Evolutionary conservation across 2,888 invertebrate species (phyloP).

Genomic region (Enchytraeus crypticus): DNA sequence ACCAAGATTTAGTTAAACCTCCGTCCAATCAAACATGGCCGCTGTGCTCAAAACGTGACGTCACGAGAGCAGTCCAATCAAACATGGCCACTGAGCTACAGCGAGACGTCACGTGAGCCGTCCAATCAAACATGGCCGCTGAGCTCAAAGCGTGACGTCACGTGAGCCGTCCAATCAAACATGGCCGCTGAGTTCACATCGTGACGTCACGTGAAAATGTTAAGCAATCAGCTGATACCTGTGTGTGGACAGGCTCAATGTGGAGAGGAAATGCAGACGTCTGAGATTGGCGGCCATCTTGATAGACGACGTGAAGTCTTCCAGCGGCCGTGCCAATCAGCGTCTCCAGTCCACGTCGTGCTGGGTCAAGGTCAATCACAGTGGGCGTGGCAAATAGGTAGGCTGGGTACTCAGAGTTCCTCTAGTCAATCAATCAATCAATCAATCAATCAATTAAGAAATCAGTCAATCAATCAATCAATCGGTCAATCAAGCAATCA

Average conservation of each 20-base stretch:
- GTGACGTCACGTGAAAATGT: neutral
- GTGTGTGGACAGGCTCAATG: constrained; percentile 32
- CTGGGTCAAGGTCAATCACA: constrained; percentile 37
- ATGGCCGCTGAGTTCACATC: too few relatives aligned
- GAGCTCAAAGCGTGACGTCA: too few relatives aligned
- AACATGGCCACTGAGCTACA: too few relatives aligned
- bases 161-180: too few relatives aligned
- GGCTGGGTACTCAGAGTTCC: constrained; percentile 31
- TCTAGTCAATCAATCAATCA: neutral
- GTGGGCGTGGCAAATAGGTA: constrained; percentile 41
- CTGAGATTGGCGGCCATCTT: constrained; percentile 26
- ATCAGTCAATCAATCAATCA: neutral
- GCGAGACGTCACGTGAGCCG: too few relatives aligned
- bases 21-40: too few relatives aligned
- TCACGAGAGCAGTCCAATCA: too few relatives aligned
- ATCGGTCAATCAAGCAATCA: neutral
- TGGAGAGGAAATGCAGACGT: constrained; percentile 35
- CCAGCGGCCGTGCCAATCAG: constrained; percentile 39
- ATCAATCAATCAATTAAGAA: neutral
- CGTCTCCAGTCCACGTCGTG: constrained; percentile 34
- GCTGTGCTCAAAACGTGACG: too few relatives aligned
- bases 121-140: too few relatives aligned
- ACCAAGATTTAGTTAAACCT: too few relatives aligned
- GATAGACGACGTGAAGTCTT: constrained; percentile 34
- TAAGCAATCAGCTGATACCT: constrained; percentile 29